phyloP scores from a whole-genome alignment of 2,888 invertebrate species.

The Globia sparganii region DNA sequence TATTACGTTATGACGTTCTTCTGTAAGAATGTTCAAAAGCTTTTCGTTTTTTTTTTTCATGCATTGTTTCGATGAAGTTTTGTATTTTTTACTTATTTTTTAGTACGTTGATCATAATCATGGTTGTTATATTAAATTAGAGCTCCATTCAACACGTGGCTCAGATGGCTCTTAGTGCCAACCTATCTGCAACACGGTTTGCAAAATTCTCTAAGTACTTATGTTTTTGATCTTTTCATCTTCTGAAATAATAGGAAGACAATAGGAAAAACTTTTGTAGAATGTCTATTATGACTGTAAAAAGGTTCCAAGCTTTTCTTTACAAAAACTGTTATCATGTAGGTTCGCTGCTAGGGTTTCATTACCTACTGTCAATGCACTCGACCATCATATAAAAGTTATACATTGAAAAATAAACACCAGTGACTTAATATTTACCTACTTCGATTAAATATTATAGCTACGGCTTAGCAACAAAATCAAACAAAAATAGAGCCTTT shows the following conservation, averaged over 20 bases:
- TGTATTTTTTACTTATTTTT: not conserved
- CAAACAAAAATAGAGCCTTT: not conserved
- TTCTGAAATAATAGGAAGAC: not conserved
- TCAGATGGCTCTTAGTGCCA: not conserved
- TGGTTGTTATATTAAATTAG: not conserved
- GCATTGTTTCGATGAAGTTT: not conserved
- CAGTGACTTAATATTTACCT: not conserved
- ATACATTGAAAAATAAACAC: not conserved
- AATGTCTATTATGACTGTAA: not conserved
- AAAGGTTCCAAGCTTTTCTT: not conserved
- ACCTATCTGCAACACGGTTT: not conserved
- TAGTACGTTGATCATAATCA: not conserved
- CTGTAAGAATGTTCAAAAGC: not conserved
- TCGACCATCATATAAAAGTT: not conserved
- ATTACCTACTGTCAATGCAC: not conserved
- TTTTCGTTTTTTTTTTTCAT: not conserved
- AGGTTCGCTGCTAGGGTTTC: not conserved
- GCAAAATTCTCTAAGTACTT: not conserved
- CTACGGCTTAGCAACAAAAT: not conserved
- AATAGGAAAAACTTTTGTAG: not conserved
- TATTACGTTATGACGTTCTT: slow-evolving; percentile 11
- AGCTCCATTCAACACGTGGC: not conserved
- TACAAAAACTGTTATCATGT: not conserved
- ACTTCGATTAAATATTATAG: not conserved
- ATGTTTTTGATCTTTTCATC: not conserved